phyloP scores from a whole-genome alignment of 2,797 vertebrate genomes.

The Salmo trutta region DNA sequence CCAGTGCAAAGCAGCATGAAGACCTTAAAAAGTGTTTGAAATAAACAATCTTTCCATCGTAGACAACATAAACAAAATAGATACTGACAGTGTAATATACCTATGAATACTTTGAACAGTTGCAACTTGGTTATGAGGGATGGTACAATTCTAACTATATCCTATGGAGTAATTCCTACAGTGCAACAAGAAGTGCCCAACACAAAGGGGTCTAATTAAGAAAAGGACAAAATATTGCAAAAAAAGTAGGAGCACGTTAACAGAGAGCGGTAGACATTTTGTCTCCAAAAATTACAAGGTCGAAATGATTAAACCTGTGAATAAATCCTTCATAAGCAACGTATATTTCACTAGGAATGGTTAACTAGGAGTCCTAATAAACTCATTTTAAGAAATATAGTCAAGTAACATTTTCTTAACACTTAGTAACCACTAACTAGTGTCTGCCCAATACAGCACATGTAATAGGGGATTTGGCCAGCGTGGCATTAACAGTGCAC shows the following conservation, averaged over 20 bases:
- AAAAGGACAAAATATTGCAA: background rate
- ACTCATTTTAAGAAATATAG: background rate
- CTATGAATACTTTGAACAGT: background rate
- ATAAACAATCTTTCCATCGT: slow-evolving; percentile 11
- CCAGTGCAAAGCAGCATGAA: slow-evolving; percentile 4
- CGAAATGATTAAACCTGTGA: background rate
- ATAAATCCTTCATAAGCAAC: background rate
- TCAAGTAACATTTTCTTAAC: background rate
- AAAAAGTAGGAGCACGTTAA: background rate
- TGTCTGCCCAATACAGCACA: background rate
- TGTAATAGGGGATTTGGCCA: slow-evolving; percentile 6
- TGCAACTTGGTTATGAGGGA: background rate
- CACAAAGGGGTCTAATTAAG: background rate
- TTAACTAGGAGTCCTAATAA: background rate
- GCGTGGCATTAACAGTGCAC: slow-evolving; percentile 21
- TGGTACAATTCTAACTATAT: background rate
- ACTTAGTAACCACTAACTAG: background rate
- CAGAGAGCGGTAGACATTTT: background rate
- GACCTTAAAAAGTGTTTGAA: background rate
- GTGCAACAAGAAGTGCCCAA: background rate
- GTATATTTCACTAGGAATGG: background rate
- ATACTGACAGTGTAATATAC: background rate
- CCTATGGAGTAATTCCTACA: background rate
- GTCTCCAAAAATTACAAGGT: background rate
- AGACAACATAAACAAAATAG: slow-evolving; percentile 6